Percentiles rank a stretch among this genome's conserved stretches.
These are phyloP conservation scores for Myanophis thanlyinensis DNA, from an alignment of 2,113 vertebrate species.

Conservation along the genomic window DNA sequence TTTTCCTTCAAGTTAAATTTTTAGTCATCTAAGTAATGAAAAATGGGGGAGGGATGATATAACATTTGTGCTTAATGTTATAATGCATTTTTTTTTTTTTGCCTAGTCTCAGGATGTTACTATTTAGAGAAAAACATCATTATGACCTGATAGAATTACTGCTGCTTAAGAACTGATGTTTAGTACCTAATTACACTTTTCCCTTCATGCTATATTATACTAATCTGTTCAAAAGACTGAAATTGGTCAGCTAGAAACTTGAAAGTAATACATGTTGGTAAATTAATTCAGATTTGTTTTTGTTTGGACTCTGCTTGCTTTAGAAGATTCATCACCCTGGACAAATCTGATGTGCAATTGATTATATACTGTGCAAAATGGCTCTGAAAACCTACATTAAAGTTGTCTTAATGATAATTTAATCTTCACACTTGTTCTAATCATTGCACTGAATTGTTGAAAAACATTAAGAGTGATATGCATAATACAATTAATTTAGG, in stretches of 20 bases:
- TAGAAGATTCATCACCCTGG: neutral
- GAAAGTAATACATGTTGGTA: neutral
- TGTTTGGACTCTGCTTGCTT: slow-evolving; percentile 18
- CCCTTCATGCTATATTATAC: neutral
- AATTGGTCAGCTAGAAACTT: slow-evolving; percentile 17
- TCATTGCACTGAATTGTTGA: slow-evolving; percentile 14
- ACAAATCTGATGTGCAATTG: neutral
- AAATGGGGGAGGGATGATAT: neutral
- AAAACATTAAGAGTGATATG: slow-evolving; percentile 4
- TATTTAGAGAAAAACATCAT: neutral
- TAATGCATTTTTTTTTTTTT: neutral
- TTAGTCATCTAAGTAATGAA: neutral
- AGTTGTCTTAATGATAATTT: neutral
- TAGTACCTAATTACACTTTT: neutral
- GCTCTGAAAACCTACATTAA: slow-evolving; percentile 4
- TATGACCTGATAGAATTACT: neutral
- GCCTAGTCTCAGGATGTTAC: neutral
- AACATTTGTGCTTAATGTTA: neutral
- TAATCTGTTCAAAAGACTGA: neutral
- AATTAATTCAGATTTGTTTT: slow-evolving; percentile 24
- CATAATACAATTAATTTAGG: neutral
- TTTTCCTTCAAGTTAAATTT: neutral
- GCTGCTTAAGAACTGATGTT: neutral
- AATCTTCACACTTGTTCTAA: slow-evolving; percentile 16
- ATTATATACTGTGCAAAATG: neutral